These are phyloP conservation scores for Petaurus breviceps DNA, from an alignment of 2,113 vertebrate species.

Conservation along the genomic window DNA sequence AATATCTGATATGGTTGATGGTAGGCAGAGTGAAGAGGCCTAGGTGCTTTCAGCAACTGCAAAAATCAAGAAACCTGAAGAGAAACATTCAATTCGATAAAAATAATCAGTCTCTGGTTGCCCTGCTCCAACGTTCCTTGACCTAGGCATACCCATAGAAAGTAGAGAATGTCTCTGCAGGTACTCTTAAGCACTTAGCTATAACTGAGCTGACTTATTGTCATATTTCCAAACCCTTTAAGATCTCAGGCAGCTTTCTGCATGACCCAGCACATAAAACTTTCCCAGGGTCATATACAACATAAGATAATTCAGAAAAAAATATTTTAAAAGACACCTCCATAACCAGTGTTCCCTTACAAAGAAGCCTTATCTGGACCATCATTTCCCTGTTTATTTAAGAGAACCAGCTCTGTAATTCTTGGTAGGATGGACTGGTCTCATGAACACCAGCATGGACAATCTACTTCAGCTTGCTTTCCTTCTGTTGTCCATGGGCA, in stretches of 20 bases:
- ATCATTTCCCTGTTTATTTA: neutral
- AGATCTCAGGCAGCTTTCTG: neutral
- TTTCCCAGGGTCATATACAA: neutral
- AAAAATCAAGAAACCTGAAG: neutral
- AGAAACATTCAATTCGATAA: neutral
- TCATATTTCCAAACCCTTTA: neutral
- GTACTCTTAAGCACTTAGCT: neutral
- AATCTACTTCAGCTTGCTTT: neutral
- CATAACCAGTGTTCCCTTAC: neutral
- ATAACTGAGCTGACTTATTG: neutral
- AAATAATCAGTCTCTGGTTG: neutral
- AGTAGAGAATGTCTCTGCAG: neutral
- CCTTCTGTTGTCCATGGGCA: neutral
- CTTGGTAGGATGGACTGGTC: neutral
- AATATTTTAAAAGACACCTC: neutral
- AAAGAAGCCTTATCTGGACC: neutral
- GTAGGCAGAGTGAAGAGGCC: neutral
- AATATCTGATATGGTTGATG: neutral
- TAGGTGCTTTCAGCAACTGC: neutral
- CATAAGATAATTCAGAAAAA: neutral
- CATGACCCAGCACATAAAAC: neutral
- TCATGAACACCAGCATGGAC: neutral
- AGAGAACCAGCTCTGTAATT: neutral
- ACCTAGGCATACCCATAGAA: neutral
- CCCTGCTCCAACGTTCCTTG: neutral